Evolutionary conservation across 2,888 invertebrate genomes (phyloP), one percentile per base, ranked within the genome.

Genomic region (Drosophila robusta): DNA sequence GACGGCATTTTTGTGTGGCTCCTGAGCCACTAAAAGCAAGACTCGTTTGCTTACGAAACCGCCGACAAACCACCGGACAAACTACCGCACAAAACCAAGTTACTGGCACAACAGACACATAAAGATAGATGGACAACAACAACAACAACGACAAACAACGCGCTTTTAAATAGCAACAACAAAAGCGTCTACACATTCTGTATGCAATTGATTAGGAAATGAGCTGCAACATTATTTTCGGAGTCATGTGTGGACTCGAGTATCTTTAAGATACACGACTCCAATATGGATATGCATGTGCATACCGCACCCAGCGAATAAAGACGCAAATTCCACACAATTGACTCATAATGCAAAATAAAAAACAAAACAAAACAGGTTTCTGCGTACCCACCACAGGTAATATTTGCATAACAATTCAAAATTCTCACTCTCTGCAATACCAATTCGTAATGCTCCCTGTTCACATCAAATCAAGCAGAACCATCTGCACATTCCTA

Each of bases 381-480:
- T 81, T 69, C 54, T 62, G 44, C 65, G 32, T 65, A 56, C 57
- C n/a, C 50, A 39, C 41, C 34, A 49, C 63, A 52, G 63, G 69
- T 18, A 69, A 68, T 64, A 76, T 76, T 75, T 75, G 45, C 75
- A 64, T 64, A 67, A 74, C 57, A 70, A 54, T 74, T 57, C 36
- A 42, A 58, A 55, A 49, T 50, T 61, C 61, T 41, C 41, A 24
- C 24, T 41, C 36, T 39, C 29, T 41, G 36, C 41, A 18, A 47
- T 51, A 42, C 22, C 61, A 41, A 62, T 61, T 54, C 52, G 64
- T 55, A 51, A 58, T 63, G 36, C 65, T 39, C 26, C 12, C 47
- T 54, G 60, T 86, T 87, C 82, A 70, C 80, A 84, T 77, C 67
- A 70, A 77, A 71, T 87, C 81, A 87, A 75, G 78, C 85, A 72